Evolutionary conservation across 2,113 vertebrate genomes (phyloP), one percentile per base, ranked within the genome.

Genomic region (Festucalex cinctus): DNA sequence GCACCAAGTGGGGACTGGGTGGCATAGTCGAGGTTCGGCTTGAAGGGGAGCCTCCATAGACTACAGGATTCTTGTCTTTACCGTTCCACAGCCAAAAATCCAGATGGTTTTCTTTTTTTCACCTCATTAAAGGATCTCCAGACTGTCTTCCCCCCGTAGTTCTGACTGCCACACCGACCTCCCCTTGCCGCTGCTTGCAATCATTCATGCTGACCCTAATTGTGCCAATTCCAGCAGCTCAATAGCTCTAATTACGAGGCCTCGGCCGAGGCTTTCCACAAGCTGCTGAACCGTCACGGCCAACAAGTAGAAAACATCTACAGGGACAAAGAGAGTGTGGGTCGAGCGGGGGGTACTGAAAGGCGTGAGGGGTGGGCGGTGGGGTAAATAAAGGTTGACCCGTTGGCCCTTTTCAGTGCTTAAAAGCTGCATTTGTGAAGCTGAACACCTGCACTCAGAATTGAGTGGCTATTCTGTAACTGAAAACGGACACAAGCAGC

Each of bases 191-290:
- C 54, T 39, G 39, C 13, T 61, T 19, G 36, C 85, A 90, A 91
- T 91, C 91, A 91, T 94, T 93, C 92, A 93, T 88, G 88, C 84
- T 91, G 88, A 93, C 86, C 89, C 90, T 95, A 93, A 95, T 94
- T 94, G 94, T 93, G 91, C 92, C 93, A 95, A 93, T 94, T 94
- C 91, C 88, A 90, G 88, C 77, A 87, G 85, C 88, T 94, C 93
- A 94, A 94, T 94, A 94, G 93, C 92, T 97, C 92, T 94, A 95
- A 94, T 95, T 94, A 93, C 91, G 92, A 90, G 90, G 85, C 90
- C 93, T 90, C 89, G 88, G 88, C 78, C 79, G 80, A 87, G 86
- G 85, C 83, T 83, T 83, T 90, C 90, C 87, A 89, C 83, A 88
- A 89, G 92, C 88, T 73, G 90, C 91, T 91, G 85, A 93, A 93